A percentile compares a stretch with the other conserved stretches of the same genome.
Conservation (phyloP, 2,113 vertebrate genomes). For the Trochalopteron elliotii region DNA sequence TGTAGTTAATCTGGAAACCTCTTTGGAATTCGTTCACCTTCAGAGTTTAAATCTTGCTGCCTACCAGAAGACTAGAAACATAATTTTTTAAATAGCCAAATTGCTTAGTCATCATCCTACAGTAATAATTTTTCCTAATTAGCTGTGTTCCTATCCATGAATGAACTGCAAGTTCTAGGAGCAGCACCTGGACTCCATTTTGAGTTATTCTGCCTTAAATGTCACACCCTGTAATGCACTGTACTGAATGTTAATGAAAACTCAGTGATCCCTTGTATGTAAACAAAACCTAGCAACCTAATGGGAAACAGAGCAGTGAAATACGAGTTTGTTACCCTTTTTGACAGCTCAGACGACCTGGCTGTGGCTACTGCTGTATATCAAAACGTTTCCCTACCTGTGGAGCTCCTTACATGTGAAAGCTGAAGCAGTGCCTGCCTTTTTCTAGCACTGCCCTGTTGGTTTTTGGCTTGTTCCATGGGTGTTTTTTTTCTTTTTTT, state of each 20-base stretch:
- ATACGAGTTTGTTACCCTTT: no score
- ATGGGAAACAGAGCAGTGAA: accelerated
- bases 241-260: background rate
- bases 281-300: background rate
- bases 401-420: accelerated
- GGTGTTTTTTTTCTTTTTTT: no score
- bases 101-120: background rate
- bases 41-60: background rate
- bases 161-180: background rate
- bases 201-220: background rate
- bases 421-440: background rate
- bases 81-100: background rate
- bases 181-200: background rate
- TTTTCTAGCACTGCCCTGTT: no score
- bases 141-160: background rate
- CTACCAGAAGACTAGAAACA: background rate
- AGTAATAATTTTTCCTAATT: background rate
- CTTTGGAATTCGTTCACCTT: background rate
- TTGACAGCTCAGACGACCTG: background rate
- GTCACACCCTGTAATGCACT: accelerated
- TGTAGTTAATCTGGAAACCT: background rate
- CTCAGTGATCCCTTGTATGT: accelerated
- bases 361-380: accelerated
- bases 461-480: background rate
- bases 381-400: accelerated